Percentiles rank a stretch among this genome's conserved stretches.
Conservation (phyloP, 92 coral and sea anemone species). For the Meandrina meandrites region DNA sequence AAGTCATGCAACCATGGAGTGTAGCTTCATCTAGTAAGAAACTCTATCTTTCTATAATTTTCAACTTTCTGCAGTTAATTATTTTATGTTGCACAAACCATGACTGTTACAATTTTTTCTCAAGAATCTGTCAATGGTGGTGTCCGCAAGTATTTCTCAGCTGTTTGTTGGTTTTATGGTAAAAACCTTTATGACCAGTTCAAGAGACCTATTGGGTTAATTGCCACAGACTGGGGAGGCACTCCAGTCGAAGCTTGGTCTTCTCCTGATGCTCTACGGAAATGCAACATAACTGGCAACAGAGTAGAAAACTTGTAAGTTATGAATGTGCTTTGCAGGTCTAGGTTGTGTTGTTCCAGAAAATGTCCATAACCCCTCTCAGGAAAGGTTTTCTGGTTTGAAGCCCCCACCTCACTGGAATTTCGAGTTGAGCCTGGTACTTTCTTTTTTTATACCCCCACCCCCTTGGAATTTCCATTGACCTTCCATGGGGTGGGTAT, state of each 20-base stretch:
- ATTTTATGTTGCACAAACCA: background rate
- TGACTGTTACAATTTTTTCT: background rate
- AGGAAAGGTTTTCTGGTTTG: too few species aligned
- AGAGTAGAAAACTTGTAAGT: conserved; percentile 26
- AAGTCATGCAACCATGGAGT: conserved; percentile 83
- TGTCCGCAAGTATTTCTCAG: conserved; percentile 90
- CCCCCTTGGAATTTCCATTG: too few species aligned
- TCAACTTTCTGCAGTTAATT: background rate
- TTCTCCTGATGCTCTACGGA: conserved; percentile 85
- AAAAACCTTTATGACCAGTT: conserved; percentile 79
- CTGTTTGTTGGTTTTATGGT: conserved; percentile 98
- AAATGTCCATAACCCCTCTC: too few species aligned
- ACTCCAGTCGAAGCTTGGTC: conserved; percentile 99
- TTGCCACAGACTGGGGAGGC: conserved; percentile 96
- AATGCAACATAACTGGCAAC: conserved; percentile 68
- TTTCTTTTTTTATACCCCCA: too few species aligned
- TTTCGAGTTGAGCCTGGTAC: too few species aligned
- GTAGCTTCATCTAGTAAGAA: conserved; percentile 85
- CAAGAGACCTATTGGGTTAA: conserved; percentile 82
- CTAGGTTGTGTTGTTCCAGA: background rate
- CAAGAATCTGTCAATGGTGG: conserved; percentile 79
- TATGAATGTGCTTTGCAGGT: background rate
- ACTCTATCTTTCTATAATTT: background rate
- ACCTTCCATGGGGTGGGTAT: too few species aligned
- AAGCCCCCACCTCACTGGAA: too few species aligned